Percentiles rank a stretch among this genome's conserved stretches.
These are phyloP conservation scores for Xanthorhoe spadicearia DNA, from an alignment of 2,888 invertebrate species.

Conservation along the genomic window DNA sequence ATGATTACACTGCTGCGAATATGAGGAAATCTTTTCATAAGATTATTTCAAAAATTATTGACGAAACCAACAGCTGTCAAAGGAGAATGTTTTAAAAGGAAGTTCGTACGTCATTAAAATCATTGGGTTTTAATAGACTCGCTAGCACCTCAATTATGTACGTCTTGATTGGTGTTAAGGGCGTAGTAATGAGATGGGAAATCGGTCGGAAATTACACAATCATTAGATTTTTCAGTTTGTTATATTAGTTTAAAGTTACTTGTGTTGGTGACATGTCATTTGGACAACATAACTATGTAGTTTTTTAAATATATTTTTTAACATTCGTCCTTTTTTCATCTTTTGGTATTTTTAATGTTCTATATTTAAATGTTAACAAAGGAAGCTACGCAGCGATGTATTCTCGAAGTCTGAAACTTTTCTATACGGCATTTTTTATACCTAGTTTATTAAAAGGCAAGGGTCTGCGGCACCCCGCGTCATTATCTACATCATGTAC, in stretches of 20 bases:
- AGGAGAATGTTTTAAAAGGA: neutral
- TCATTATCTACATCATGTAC: slow-evolving; percentile 7
- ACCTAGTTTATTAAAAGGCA: too few relatives aligned
- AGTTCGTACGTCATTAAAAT: neutral
- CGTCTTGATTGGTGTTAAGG: slow-evolving; percentile 8
- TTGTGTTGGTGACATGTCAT: neutral
- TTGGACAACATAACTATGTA: neutral
- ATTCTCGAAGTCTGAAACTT: too few relatives aligned
- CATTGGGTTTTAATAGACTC: slow-evolving; percentile 2
- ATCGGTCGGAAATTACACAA: slow-evolving; percentile 18
- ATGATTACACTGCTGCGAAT: too few relatives aligned
- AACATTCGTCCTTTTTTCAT: too few relatives aligned
- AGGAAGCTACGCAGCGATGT: too few relatives aligned
- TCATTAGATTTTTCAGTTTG: neutral
- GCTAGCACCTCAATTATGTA: neutral
- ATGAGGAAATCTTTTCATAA: too few relatives aligned
- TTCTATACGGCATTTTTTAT: too few relatives aligned
- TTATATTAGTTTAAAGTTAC: neutral
- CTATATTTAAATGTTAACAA: too few relatives aligned
- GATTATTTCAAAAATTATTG: neutral
- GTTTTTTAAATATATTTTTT: too few relatives aligned
- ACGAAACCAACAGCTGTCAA: neutral
- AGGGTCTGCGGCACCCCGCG: slow-evolving; percentile 5
- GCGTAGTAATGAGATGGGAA: slow-evolving; percentile 2
- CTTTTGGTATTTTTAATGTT: too few relatives aligned